A percentile compares a stretch with the other conserved stretches of the same genome.
These are phyloP conservation scores for Mus musculus DNA, from an alignment of 2,113 vertebrate genomes.

Conservation along the genomic window DNA sequence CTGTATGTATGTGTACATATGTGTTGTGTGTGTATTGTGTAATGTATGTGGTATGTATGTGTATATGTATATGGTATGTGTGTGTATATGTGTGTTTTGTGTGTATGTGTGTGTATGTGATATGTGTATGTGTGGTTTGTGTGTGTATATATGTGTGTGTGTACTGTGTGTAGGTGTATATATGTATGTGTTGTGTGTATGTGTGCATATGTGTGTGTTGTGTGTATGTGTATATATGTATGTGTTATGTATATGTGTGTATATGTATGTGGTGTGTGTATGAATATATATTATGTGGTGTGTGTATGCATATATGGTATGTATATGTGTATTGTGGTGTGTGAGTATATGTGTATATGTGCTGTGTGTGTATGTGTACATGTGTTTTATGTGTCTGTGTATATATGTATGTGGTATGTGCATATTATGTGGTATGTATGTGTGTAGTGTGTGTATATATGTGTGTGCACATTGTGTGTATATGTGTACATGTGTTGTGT, in stretches of 20 bases:
- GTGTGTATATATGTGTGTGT: not conserved
- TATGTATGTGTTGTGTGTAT: not conserved
- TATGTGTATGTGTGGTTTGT: not conserved
- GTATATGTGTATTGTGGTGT: not conserved
- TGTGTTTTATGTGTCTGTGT: not conserved
- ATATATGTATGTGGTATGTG: too few relatives aligned
- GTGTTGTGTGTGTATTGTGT: not conserved
- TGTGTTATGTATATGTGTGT: too few relatives aligned
- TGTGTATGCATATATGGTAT: not conserved
- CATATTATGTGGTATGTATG: too few relatives aligned
- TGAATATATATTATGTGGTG: too few relatives aligned
- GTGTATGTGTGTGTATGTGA: not conserved
- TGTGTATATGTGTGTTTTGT: not conserved
- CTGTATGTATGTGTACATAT: not conserved
- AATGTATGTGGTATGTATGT: not conserved
- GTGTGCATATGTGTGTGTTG: not conserved
- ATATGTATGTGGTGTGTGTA: too few relatives aligned
- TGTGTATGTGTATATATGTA: too few relatives aligned
- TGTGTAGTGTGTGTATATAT: too few relatives aligned
- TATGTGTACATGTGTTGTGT: too few relatives aligned
- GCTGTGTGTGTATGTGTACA: not conserved
- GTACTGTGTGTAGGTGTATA: too few relatives aligned
- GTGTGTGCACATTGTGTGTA: not conserved
- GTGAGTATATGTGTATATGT: not conserved
- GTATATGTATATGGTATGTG: not conserved